Base-by-base conservation (phyloP, 2,113 vertebrate genomes). In the Sakesphorus luctuosus region DNA sequence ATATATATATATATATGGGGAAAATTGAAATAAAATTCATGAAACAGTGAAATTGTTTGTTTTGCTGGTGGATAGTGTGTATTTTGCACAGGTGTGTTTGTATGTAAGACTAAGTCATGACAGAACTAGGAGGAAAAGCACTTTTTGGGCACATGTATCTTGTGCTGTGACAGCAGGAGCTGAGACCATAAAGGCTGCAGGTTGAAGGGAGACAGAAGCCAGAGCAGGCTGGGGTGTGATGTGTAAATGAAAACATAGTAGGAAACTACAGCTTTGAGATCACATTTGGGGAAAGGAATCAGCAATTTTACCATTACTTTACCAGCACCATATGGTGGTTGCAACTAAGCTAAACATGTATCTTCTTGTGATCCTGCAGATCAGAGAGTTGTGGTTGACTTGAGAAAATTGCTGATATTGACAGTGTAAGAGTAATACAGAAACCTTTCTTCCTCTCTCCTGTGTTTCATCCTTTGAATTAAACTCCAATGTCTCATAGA, bases 401-500 rank as follows among this genome's bases (percentile, higher is more conserved):
- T 23, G 13, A 31, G 23, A 50, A 83, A 77, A 55, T 9, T 20
- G 10, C 38, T 5, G 2, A 2, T 71, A 13, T 19, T 10, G 2
- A 2, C 17, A 24, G 31, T 11, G 17, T 49, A 9, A 63, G 23
- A 55, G 16, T 40, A 71, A 38, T 28, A 78, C 33, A 62, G 14
- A 26, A 63, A 5, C 20, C 13, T 53, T 17, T 71, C 43, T 71
- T 43, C 14, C 36, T 59, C 14, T n/a, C 71, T 33, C 38, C 24
- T 49, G 56, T 49, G 47, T 87, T 88, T 68, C 24, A 16, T 67
- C 43, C 67, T 58, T 26, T 82, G 17, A 88, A 84, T 78, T 56
- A 28, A 91, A 56, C 50, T 50, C 62, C 35, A 7, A 43, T 96
- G 74, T 97, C 59, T 75, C 9, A 1, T 72, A 99, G 99, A 99